These are phyloP conservation scores for Hybos culiciformis DNA, from an alignment of 2,888 invertebrate genomes.

Conservation along the genomic window DNA sequence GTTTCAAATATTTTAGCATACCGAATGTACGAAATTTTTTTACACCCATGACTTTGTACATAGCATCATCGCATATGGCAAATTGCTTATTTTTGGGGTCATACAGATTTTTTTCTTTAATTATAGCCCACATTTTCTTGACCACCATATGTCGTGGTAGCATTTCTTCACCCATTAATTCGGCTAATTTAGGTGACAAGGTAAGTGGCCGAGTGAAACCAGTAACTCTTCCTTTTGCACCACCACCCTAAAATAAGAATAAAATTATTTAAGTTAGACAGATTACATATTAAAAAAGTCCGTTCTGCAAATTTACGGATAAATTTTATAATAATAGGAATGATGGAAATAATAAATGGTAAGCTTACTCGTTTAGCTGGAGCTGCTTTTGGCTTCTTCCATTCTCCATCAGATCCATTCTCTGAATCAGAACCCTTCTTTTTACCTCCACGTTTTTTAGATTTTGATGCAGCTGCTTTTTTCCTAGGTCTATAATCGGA, in stretches of 20 bases:
- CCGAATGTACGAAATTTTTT: constrained; percentile 90
- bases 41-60: constrained; percentile 77
- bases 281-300: too few species aligned
- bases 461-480: background rate
- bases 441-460: background rate
- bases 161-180: constrained; percentile 64
- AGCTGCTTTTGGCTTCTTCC: constrained; percentile 28
- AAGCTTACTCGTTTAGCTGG: background rate
- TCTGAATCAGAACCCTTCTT: constrained; percentile 22
- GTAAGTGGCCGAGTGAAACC: constrained; percentile 77
- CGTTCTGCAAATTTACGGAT: constrained; percentile 4
- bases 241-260: background rate
- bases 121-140: constrained; percentile 78
- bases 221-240: constrained; percentile 39
- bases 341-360: background rate
- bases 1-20: constrained; percentile 93
- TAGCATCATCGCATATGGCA: constrained; percentile 84
- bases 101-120: constrained; percentile 76
- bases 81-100: constrained; percentile 92
- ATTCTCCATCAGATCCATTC: constrained; percentile 36
- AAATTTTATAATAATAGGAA: too few species aligned
- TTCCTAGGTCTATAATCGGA: background rate
- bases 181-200: constrained; percentile 68
- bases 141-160: constrained; percentile 85
- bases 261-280: too few species aligned